Evolutionary conservation across 2,888 invertebrate genomes (phyloP).

Genomic region (Sympetrum striolatum): DNA sequence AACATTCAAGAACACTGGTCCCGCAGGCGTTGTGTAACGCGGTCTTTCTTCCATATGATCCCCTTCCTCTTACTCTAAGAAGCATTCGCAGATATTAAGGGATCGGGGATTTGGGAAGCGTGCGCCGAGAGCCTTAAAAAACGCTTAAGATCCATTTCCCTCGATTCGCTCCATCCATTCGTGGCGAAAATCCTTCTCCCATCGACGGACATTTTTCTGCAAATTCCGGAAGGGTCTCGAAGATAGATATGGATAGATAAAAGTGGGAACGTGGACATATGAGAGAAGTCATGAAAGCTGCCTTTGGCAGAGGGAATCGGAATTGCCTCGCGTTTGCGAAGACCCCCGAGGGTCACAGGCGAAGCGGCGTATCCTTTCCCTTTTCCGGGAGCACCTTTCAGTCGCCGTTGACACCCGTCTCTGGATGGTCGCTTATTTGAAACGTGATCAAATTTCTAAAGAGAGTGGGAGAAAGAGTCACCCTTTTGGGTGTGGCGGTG

Average conservation of each 20-base stretch:
- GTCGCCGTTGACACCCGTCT: slow-evolving; percentile 33
- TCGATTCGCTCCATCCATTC: not conserved
- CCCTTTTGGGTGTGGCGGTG: not conserved
- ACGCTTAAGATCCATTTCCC: not conserved
- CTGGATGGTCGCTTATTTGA: slow-evolving; percentile 37
- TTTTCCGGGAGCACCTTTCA: not conserved
- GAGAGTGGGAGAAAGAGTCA: not conserved
- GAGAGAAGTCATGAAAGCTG: not conserved
- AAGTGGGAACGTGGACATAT: not conserved
- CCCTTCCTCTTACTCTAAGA: no score
- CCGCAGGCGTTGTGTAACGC: no score
- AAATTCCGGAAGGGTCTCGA: not conserved
- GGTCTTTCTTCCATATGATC: no score
- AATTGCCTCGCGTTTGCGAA: slow-evolving; percentile 36
- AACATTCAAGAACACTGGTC: no score
- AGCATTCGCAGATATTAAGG: no score
- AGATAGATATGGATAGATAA: not conserved
- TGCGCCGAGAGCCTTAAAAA: not conserved
- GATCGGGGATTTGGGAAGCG: not conserved
- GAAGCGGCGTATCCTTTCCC: not conserved
- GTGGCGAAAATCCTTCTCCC: not conserved
- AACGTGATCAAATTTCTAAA: slow-evolving; percentile 38
- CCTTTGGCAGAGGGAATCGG: not conserved
- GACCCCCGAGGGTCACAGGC: not conserved
- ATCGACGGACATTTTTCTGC: not conserved